These are phyloP conservation scores for Idaea aversata DNA, from an alignment of 2,888 invertebrate genomes.

Conservation along the genomic window DNA sequence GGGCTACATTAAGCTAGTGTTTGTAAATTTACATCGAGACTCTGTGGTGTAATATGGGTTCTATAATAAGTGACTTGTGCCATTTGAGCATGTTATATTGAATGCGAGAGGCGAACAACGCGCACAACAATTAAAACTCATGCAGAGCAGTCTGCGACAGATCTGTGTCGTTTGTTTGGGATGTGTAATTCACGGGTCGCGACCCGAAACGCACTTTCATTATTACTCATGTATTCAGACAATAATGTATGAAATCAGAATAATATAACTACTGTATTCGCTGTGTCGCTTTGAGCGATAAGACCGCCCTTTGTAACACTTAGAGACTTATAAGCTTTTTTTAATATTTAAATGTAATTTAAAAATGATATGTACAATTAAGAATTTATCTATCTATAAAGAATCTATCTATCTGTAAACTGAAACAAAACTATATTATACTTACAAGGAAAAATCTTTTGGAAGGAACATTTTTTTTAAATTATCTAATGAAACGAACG, in stretches of 20 bases:
- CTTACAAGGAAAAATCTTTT: neutral
- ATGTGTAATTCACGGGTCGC: slow-evolving; percentile 68
- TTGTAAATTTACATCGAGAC: neutral
- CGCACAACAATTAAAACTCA: slow-evolving; percentile 65
- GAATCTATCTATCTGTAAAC: too few relatives aligned
- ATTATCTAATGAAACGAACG: too few relatives aligned
- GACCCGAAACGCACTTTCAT: slow-evolving; percentile 60
- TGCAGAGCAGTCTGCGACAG: slow-evolving; percentile 42
- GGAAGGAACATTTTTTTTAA: neutral
- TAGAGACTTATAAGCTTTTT: too few relatives aligned
- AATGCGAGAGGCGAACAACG: slow-evolving; percentile 15
- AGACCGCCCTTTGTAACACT: too few relatives aligned
- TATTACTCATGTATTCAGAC: slow-evolving; percentile 4
- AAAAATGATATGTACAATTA: too few relatives aligned
- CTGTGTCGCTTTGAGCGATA: too few relatives aligned
- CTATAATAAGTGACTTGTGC: neutral
- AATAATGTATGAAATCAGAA: neutral
- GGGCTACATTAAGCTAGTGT: neutral
- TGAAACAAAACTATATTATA: too few relatives aligned
- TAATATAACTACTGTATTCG: too few relatives aligned
- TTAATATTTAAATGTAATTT: too few relatives aligned
- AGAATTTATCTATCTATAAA: too few relatives aligned
- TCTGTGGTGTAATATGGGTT: neutral
- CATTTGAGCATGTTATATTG: neutral
- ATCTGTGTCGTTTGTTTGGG: slow-evolving; percentile 71